These are phyloP conservation scores for Gymnocypris eckloni DNA, from an alignment of 2,797 vertebrate genomes.

Conservation along the genomic window DNA sequence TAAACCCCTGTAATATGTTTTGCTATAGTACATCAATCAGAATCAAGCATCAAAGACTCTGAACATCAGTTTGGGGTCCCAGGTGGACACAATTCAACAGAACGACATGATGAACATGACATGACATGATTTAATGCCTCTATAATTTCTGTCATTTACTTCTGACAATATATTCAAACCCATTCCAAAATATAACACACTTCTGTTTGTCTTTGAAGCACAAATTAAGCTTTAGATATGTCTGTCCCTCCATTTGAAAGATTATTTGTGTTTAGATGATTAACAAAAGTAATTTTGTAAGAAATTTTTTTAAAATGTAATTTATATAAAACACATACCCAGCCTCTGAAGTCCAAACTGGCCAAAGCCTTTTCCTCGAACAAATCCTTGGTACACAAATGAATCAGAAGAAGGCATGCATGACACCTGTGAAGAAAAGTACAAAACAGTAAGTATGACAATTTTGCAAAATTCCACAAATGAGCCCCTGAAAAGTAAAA, in stretches of 20 bases:
- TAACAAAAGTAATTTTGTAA: neutral
- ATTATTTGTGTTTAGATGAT: neutral
- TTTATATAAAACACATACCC: slow-evolving; percentile 77
- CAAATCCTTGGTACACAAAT: slow-evolving; percentile 97
- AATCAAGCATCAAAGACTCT: neutral
- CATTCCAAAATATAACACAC: neutral
- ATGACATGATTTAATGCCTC: neutral
- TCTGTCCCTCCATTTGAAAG: neutral
- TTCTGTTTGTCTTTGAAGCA: neutral
- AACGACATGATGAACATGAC: neutral
- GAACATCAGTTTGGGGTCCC: neutral
- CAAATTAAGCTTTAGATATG: neutral
- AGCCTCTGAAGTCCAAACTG: slow-evolving; percentile 98
- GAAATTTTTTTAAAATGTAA: no score
- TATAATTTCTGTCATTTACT: neutral
- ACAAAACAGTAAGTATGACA: slow-evolving; percentile 48
- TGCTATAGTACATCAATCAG: neutral
- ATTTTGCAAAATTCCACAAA: slow-evolving; percentile 74
- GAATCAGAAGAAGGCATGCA: slow-evolving; percentile 91
- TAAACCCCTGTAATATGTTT: neutral
- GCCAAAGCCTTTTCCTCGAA: slow-evolving; percentile 95
- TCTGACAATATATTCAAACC: neutral
- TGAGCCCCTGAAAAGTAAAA: slow-evolving; percentile 71
- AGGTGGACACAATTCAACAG: neutral
- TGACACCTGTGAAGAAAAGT: slow-evolving; percentile 84